These are phyloP conservation scores for Pogonocherus hispidulus DNA, from an alignment of 2,888 invertebrate species.

Conservation along the genomic window DNA sequence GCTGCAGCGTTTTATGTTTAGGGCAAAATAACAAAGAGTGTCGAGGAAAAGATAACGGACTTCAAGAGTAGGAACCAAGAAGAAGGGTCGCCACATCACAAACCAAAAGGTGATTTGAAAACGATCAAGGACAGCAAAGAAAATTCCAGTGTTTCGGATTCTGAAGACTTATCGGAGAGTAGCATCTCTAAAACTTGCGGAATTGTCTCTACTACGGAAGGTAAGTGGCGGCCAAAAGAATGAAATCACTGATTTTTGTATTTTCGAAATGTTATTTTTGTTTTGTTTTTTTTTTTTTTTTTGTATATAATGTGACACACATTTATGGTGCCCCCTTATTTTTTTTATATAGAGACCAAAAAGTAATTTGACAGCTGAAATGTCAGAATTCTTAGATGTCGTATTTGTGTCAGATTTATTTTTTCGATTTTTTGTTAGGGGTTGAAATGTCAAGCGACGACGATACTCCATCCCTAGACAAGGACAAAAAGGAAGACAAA, in stretches of 20 bases:
- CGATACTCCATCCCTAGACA: constrained; percentile 63
- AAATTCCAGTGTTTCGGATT: constrained; percentile 77
- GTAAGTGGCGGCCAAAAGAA: no score
- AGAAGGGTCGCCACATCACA: constrained; percentile 60
- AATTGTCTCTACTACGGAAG: constrained; percentile 66
- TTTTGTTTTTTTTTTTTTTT: no score
- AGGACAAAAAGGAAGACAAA: constrained; percentile 54
- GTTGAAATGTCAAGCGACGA: constrained; percentile 69
- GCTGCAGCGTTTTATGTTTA: constrained; percentile 49
- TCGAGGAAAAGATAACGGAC: constrained; percentile 82
- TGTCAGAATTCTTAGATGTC: no score
- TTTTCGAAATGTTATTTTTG: no score
- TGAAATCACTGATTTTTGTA: no score
- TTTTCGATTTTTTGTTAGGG: no score
- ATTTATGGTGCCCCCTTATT: no score
- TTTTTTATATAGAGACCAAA: no score
- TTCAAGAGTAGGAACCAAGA: constrained; percentile 70
- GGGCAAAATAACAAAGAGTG: constrained; percentile 83
- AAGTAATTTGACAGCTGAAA: no score
- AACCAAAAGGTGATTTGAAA: constrained; percentile 61
- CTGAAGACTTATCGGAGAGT: constrained; percentile 71
- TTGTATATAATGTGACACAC: no score
- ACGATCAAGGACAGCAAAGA: constrained; percentile 70
- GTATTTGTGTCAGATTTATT: no score
- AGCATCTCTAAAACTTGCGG: constrained; percentile 67